These are phyloP conservation scores for Echinarachnius parma DNA, from an alignment of 53 echinoderm and acorn worm species.

Conservation along the genomic window DNA sequence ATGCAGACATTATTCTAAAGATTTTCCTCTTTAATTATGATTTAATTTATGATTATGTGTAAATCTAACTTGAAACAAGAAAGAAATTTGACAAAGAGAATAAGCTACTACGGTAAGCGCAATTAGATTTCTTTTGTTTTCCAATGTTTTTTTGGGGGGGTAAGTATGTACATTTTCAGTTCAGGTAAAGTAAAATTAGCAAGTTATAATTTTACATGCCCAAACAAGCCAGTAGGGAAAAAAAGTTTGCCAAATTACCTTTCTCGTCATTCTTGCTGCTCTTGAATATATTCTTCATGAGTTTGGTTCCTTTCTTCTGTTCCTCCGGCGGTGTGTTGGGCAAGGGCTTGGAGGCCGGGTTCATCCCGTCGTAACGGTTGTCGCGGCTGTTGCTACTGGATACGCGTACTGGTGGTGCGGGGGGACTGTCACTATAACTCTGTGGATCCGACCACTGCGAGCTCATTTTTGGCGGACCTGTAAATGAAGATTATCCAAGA, in stretches of 20 bases:
- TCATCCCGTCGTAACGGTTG: constrained; percentile 31
- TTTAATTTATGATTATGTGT: no score
- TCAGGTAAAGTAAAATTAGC: no score
- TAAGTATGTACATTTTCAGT: no score
- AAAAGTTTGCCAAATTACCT: constrained; percentile 14
- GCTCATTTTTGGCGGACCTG: constrained; percentile 48
- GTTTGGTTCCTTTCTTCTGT: constrained; percentile 40
- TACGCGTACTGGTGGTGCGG: constrained; percentile 44
- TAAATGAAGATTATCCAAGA: not conserved
- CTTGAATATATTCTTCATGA: constrained; percentile 39
- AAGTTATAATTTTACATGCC: no score
- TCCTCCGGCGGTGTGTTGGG: constrained; percentile 46
- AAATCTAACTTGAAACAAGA: no score
- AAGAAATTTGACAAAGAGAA: no score
- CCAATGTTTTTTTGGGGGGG: no score
- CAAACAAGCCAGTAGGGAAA: no score
- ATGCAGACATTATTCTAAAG: no score
- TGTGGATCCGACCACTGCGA: constrained; percentile 37
- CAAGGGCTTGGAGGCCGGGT: constrained; percentile 38
- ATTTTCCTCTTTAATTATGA: no score
- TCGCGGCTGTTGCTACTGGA: constrained; percentile 38
- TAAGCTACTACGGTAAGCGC: no score
- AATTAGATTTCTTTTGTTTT: no score
- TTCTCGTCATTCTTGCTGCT: constrained; percentile 38
- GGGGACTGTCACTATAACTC: constrained; percentile 40